phyloP scores from a whole-genome alignment of 2,113 vertebrate genomes.

The Rhinolophus ferrumequinum region DNA sequence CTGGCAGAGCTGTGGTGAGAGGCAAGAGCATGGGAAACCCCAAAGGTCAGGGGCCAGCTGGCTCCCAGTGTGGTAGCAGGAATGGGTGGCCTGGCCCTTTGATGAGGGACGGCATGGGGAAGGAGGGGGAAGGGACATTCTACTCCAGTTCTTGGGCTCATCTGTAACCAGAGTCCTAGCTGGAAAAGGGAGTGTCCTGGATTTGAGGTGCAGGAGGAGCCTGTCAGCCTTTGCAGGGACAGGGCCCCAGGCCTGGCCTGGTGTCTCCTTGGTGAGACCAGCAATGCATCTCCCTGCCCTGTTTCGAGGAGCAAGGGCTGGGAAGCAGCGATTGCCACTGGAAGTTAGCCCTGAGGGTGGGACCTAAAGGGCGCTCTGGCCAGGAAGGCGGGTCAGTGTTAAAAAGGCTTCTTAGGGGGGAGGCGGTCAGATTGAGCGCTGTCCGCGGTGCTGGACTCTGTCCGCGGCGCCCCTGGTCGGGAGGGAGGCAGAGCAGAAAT shows the following conservation, averaged over 20 bases:
- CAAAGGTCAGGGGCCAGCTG: background rate
- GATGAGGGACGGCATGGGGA: background rate
- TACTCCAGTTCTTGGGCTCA: background rate
- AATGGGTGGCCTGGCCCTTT: background rate
- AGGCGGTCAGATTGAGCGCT: background rate
- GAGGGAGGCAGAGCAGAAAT: background rate
- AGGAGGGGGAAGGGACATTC: background rate
- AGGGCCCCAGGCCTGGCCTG: background rate
- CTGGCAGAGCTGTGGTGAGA: background rate
- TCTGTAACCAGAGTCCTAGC: background rate
- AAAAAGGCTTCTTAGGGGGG: background rate
- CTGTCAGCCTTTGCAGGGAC: background rate
- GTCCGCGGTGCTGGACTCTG: constrained; percentile 25
- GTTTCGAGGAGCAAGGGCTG: background rate
- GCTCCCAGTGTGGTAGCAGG: background rate
- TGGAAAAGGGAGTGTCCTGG: background rate
- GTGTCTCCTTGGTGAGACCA: background rate
- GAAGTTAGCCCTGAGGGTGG: background rate
- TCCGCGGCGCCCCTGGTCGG: background rate
- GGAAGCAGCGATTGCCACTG: background rate
- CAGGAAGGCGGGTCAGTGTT: background rate
- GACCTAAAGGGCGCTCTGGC: background rate
- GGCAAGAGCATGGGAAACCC: background rate
- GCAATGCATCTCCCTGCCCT: background rate
- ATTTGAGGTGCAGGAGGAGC: background rate